A percentile compares a stretch with the other conserved stretches of the same genome.
phyloP scores from a whole-genome alignment of 1,140 invertebrate species.

The Apis laboriosa region DNA sequence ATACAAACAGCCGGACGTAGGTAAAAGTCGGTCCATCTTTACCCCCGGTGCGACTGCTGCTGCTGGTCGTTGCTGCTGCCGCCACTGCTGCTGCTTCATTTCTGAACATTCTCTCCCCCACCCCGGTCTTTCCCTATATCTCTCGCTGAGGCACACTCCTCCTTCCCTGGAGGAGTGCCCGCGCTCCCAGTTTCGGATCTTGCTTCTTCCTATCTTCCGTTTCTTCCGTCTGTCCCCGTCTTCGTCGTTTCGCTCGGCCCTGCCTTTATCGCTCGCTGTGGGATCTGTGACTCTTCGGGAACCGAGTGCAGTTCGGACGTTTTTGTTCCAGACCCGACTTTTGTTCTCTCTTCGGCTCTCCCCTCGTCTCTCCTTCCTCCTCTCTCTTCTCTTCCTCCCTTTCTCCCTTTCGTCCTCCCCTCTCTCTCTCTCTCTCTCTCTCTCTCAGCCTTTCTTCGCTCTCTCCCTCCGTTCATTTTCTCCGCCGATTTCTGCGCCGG shows the following conservation, averaged over 20 bases:
- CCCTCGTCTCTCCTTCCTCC: background rate
- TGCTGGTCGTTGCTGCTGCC: slow-evolving; percentile 29
- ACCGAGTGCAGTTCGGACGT: slow-evolving; percentile 64
- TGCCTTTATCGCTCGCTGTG: slow-evolving; percentile 54
- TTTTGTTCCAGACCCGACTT: slow-evolving; percentile 61
- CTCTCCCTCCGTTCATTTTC: background rate
- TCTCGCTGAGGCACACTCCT: background rate
- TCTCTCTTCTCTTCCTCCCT: background rate
- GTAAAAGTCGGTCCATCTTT: slow-evolving; percentile 65
- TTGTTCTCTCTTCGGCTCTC: background rate
- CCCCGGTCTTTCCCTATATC: background rate
- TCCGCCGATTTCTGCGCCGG: background rate
- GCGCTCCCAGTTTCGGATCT: background rate
- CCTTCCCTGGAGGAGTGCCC: too few relatives aligned
- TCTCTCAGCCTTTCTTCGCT: background rate
- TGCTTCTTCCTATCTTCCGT: slow-evolving; percentile 33
- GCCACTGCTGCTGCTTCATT: slow-evolving; percentile 52
- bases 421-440: background rate
- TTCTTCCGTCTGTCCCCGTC: slow-evolving; percentile 32
- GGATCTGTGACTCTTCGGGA: slow-evolving; percentile 68
- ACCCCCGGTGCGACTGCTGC: slow-evolving; percentile 47
- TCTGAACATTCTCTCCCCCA: slow-evolving; percentile 58
- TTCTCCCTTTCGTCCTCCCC: background rate
- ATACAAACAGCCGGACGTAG: slow-evolving; percentile 62
- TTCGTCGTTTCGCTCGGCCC: slow-evolving; percentile 23